Evolutionary conservation across 1,140 invertebrate genomes (phyloP).

Genomic region (Drosophila pallidifrons): DNA sequence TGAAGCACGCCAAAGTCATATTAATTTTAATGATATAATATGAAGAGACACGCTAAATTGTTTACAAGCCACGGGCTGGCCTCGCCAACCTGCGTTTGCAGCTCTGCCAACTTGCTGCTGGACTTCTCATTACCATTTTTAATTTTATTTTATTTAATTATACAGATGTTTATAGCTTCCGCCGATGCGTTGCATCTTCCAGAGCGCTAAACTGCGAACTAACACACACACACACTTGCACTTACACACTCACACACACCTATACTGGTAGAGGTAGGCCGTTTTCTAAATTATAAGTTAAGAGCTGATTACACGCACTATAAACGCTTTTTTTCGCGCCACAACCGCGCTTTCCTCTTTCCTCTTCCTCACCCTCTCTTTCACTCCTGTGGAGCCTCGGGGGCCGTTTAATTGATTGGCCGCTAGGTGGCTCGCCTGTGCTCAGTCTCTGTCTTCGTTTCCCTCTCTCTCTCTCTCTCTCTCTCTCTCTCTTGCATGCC

Average conservation of each 20-base stretch:
- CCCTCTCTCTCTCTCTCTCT: neutral
- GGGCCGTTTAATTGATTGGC: conserved; percentile 70
- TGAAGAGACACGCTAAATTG: conserved; percentile 80
- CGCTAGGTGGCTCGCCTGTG: conserved; percentile 36
- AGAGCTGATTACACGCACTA: conserved; percentile 82
- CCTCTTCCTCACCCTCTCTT: neutral
- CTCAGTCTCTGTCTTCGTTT: neutral
- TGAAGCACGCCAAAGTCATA: conserved; percentile 75
- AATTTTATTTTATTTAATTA: conserved; percentile 84
- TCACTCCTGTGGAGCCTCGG: neutral
- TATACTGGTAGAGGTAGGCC: conserved; percentile 3
- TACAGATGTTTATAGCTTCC: conserved; percentile 82
- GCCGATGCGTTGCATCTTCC: conserved; percentile 66
- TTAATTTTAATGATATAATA: conserved; percentile 84
- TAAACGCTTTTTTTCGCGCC: conserved; percentile 75
- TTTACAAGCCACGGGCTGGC: conserved; percentile 67
- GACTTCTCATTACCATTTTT: conserved; percentile 77
- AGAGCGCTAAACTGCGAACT: conserved; percentile 76
- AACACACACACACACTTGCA: conserved; percentile 40
- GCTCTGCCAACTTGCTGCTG: conserved; percentile 20
- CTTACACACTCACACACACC: conserved; percentile 28
- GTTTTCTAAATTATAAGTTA: conserved; percentile 80
- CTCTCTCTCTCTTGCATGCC: conserved; percentile 2
- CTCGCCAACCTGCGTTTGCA: conserved; percentile 47
- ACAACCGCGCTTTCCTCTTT: neutral